phyloP scores from a whole-genome alignment of 2,888 invertebrate species.

The Teleiodes luculella region DNA sequence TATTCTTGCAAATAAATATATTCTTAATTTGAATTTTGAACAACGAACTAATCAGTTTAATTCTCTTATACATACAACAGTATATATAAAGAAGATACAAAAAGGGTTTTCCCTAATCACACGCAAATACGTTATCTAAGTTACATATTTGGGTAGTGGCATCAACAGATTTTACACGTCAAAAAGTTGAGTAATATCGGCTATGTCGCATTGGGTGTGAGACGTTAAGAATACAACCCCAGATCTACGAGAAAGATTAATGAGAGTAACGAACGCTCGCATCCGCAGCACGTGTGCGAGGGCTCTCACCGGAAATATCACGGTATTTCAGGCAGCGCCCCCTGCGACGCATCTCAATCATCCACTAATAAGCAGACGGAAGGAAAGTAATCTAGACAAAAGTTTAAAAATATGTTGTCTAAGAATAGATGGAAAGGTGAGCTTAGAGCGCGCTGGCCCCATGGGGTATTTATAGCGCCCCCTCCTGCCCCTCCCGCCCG shows the following conservation, averaged over 20 bases:
- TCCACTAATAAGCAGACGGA: slow-evolving; percentile 75
- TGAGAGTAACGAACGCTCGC: slow-evolving; percentile 39
- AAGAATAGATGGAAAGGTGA: slow-evolving; percentile 76
- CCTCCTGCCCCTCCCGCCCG: slow-evolving; percentile 38
- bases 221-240: slow-evolving; percentile 3
- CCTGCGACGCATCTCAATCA: slow-evolving; percentile 77
- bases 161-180: neutral
- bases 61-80: neutral
- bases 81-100: neutral
- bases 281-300: slow-evolving; percentile 45
- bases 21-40: too few species aligned
- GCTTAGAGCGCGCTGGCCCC: slow-evolving; percentile 70
- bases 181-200: neutral
- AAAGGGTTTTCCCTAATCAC: neutral
- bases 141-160: too few species aligned
- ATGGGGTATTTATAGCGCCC: slow-evolving; percentile 62
- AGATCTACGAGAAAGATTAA: slow-evolving; percentile 25
- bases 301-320: slow-evolving; percentile 63
- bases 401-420: slow-evolving; percentile 70
- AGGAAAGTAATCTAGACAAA: slow-evolving; percentile 77
- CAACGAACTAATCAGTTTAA: neutral
- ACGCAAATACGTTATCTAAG: neutral
- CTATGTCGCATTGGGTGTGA: neutral
- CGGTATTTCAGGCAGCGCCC: slow-evolving; percentile 67
- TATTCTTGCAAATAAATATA: too few species aligned